phyloP scores from a whole-genome alignment of 2,797 vertebrate species.

The Pterois miles region DNA sequence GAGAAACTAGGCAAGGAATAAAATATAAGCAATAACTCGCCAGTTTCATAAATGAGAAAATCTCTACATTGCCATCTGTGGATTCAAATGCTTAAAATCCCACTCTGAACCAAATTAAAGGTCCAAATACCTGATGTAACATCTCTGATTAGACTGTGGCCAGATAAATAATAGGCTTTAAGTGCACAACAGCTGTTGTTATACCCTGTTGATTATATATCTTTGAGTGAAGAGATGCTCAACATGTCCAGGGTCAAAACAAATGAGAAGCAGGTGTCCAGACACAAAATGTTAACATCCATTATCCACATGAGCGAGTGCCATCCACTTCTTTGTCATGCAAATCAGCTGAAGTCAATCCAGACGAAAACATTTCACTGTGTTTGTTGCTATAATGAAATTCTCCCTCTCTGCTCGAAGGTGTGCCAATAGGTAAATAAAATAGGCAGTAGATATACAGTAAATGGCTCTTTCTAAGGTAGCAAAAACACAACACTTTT shows the following conservation, averaged over 20 bases:
- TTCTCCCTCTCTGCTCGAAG: neutral
- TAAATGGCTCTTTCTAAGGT: too few species aligned
- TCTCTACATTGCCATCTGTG: neutral
- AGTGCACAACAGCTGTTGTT: neutral
- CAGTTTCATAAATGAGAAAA: neutral
- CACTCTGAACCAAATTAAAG: neutral
- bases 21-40: neutral
- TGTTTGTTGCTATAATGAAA: neutral
- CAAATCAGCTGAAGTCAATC: neutral
- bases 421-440: neutral
- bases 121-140: neutral
- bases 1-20: neutral
- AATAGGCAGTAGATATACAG: too few species aligned
- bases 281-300: neutral
- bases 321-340: conserved; percentile 12
- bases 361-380: neutral
- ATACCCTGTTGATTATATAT: neutral
- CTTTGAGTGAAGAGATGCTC: neutral
- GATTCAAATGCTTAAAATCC: neutral
- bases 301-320: neutral
- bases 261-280: neutral
- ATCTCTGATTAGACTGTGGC: neutral
- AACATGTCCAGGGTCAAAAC: neutral
- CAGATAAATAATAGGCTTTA: neutral
- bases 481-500: too few species aligned